Evolutionary conservation across 2,113 vertebrate species (phyloP), one percentile per base, ranked within the genome.

Genomic region (Syngnathus typhle): DNA sequence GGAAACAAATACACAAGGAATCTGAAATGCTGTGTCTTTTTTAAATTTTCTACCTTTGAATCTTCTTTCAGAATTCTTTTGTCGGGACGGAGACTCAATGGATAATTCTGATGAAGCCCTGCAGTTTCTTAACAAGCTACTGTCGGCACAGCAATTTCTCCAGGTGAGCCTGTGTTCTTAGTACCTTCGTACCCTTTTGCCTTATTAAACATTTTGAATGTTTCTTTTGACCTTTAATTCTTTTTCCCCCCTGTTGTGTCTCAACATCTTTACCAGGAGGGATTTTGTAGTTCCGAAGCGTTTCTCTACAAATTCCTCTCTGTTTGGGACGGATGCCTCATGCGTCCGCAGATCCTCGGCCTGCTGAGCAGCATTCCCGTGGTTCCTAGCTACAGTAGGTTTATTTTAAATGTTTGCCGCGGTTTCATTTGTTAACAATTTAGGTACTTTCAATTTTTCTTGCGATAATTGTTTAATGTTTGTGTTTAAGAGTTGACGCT

Each of bases 291-390:
- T 54, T 93, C 91, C 36, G 95, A 98, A 77, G 89, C 87, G 32
- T 99, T 99, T 80, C 85, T 98, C 5, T 95, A 90, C 65, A 96
- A 92, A 80, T 94, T 91, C 68, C 91, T 99, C 64, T 93, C 85
- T 60, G 85, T 94, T 46, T 99, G 95, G 96, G 94, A 99, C 60
- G 95, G 96, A 11, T 59, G 62, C 37, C 88, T 85, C 52, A 92
- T 93, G 68, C 87, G 82, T 51, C 82, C 94, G 9, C 91, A 96
- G 75, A 61, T 98, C 81, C 91, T 99, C 39, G 83, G 76, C 15
- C 88, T 99, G 15, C 44, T 98, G 68, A 94, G 89, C 71, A 91
- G 93, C 93, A 92, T 96, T 72, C 90, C 95, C 7, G 86, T 93
- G n/a, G 76, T 84, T 58, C 92, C 75, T 9, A 93, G 82, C 76